Evolutionary conservation across 1,140 invertebrate species (phyloP).

Genomic region (Saxidomus purpurata): DNA sequence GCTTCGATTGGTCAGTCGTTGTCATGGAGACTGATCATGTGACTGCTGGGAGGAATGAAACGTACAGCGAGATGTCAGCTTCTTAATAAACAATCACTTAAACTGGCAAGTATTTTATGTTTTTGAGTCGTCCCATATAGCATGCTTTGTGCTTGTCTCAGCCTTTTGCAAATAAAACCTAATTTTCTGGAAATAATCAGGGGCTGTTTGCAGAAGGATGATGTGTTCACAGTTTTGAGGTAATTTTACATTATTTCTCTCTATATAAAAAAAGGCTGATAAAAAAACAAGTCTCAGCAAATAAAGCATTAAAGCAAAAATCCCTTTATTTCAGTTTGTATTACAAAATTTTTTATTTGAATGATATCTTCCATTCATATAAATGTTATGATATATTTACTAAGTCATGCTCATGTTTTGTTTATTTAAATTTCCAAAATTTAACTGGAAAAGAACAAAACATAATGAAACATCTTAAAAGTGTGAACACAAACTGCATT

Average conservation of each 20-base stretch:
- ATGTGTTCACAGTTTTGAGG: constrained; percentile 3
- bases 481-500: constrained; percentile 12
- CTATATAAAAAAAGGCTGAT: no score
- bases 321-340: no score
- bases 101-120: constrained; percentile 82
- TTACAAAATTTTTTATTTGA: no score
- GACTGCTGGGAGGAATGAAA: constrained; percentile 20
- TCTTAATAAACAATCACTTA: constrained; percentile 48
- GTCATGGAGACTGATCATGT: constrained; percentile 53
- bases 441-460: no score
- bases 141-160: constrained; percentile 53
- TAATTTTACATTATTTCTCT: no score
- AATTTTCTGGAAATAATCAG: neutral
- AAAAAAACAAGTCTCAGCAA: no score
- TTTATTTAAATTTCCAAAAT: no score
- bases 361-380: no score
- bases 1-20: constrained; percentile 58
- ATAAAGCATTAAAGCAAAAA: no score
- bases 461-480: neutral
- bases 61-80: constrained; percentile 13
- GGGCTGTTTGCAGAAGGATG: constrained; percentile 35
- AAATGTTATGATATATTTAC: no score
- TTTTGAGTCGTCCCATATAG: constrained; percentile 67
- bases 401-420: no score
- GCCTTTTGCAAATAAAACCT: constrained; percentile 29